Base-by-base conservation (phyloP, 2,113 vertebrate species). In the Halcyon malimbica region DNA sequence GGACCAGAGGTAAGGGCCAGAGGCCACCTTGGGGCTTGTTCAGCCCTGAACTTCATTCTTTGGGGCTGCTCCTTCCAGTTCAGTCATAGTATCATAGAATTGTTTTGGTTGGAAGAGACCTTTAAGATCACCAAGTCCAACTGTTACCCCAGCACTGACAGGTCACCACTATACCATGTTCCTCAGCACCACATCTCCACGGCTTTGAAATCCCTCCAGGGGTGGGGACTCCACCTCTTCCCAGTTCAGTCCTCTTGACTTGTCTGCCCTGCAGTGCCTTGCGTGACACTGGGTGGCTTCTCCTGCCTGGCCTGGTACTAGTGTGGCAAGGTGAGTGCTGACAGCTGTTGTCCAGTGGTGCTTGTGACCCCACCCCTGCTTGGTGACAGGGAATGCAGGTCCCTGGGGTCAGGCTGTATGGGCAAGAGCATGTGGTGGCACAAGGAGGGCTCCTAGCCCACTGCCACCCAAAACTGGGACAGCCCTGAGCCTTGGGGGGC, bases 371-470 rank as follows among this genome's bases (percentile, higher is more conserved):
- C 41, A 50, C 28, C 12, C 11, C 62, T 70, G 62, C 44, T 82
- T 3, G 0, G 0, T 39, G 56, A 20, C 31, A 39, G 19, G 31
- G 56, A 69, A 65, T 1, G 1, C 35, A 39, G 63, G 15, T 54
- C 8, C 16, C 8, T 9, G 9, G 41, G 21, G 75, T 31, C 71
- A 31, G 35, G 62, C 46, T 89, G 68, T 24, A 59, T 35, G 42
- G 51, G 10, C 2, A 2, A 54, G 35, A 23, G 28, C 59, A 13
- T 1, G 31, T 1, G 4, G 42, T 46, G 54, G 73, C 54, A 77
- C 33, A 39, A 29, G 33, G 31, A 23, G 9, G 37, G 65, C 46
- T 62, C 35, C 31, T 56, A 26, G 24, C 19, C 8, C 46, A 12
- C 53, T 63, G 51, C 24, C 53, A 57, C 14, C 5, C 83, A 50